A percentile compares a stretch with the other conserved stretches of the same genome.
Conservation (phyloP, 2,113 vertebrate species). For the Oreochromis aureus region DNA sequence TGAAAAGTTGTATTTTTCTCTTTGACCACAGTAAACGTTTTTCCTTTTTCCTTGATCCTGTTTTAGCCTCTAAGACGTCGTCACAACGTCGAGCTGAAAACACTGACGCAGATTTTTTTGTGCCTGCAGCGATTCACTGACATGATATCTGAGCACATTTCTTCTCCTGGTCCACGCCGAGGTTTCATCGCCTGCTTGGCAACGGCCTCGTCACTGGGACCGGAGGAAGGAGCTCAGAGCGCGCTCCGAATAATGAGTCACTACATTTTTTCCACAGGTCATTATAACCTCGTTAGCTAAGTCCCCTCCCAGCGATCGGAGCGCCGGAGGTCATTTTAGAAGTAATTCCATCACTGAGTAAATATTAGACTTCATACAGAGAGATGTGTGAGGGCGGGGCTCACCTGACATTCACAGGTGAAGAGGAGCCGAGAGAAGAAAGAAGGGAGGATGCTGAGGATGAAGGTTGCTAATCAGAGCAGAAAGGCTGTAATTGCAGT, state of each 20-base stretch:
- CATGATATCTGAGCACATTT: neutral
- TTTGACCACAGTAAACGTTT: neutral
- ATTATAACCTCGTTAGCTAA: neutral
- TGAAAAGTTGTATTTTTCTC: neutral
- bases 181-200: neutral
- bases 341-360: neutral
- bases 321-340: neutral
- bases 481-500: neutral
- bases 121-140: neutral
- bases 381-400: neutral
- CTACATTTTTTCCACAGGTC: neutral
- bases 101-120: neutral
- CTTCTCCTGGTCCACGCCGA: neutral
- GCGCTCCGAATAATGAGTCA: neutral
- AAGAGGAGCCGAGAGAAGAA: neutral
- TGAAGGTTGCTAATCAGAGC: slow-evolving; percentile 2
- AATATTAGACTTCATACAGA: neutral
- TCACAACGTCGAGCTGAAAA: neutral
- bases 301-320: neutral
- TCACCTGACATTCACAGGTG: neutral
- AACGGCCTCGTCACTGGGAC: neutral
- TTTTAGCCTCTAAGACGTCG: neutral
- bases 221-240: neutral
- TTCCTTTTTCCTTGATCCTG: neutral
- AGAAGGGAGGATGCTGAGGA: neutral